Evolutionary conservation across 2,888 invertebrate genomes (phyloP), one percentile per base, ranked within the genome.

Genomic region (Fragum whitleyi): DNA sequence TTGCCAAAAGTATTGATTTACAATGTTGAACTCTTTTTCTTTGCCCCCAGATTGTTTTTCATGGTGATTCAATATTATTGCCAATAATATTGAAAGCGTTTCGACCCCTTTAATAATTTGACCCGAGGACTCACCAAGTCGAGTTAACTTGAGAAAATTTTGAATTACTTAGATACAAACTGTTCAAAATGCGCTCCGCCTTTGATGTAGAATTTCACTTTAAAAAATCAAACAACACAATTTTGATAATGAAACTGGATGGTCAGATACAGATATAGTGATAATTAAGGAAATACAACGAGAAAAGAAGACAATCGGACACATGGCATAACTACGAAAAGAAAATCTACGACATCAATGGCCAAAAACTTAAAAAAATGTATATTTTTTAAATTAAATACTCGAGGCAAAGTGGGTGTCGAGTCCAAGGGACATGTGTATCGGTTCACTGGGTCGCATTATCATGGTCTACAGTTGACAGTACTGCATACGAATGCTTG

Each of bases 301-400:
- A 73, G 70, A 29, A 69, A 68, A 29, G 71, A 81, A 7, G 77
- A 81, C 32, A 77, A 77, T 77, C 53, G 67, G 19, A 71, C 65
- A 81, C 77, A 11, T 77, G 81, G 81, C 53, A 74, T 0, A 70
- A 77, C 36, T 71, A 71, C 28, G 77, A 77, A 0, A 74, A 59
- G 23, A 74, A 53, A 51, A 39, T 14, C 19, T 65, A 70, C 32
- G 47, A 14, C 3, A 16, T 2, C 3, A 5, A 47, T 5, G n/a
- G 3, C 2, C 2, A 3, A n/a, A 47, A 5, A 19, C 6, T 80
- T 28, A 69, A 9, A 14, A 47, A 47, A 47, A n/a, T n/a, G n/a
- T n/a, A 14, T 5, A 9, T 74, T 53, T 36, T 78, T 74, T 36
- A 69, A 42, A 62, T 47, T 47, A n/a, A 47, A 47, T n/a, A 9